Conservation (phyloP, 2,888 invertebrate species). For the Lasioglossum oenotherae region DNA sequence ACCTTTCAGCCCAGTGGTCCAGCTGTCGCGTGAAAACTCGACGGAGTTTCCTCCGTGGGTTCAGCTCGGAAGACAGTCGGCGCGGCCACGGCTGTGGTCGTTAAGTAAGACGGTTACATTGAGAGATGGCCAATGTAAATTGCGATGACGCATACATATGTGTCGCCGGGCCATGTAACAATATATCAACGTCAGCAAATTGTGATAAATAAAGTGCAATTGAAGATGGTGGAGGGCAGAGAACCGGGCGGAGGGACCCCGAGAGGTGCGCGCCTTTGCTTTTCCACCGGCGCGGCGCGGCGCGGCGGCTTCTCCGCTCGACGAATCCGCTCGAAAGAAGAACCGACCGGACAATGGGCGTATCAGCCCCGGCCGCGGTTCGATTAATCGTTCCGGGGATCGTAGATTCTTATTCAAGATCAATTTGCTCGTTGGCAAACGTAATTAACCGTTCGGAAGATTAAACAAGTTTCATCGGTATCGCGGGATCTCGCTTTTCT, state of each 20-base stretch:
- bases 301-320: constrained; percentile 27
- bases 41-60: constrained; percentile 56
- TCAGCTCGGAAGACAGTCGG: constrained; percentile 47
- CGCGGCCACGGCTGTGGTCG: constrained; percentile 70
- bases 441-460: constrained; percentile 9
- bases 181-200: constrained; percentile 83
- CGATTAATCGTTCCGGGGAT: constrained; percentile 17
- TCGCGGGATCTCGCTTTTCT: not conserved
- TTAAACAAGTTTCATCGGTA: constrained; percentile 14
- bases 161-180: constrained; percentile 77
- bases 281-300: constrained; percentile 23
- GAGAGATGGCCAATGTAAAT: constrained; percentile 83
- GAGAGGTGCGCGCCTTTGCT: constrained; percentile 70
- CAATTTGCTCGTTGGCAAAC: constrained; percentile 7
- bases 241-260: constrained; percentile 40
- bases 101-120: constrained; percentile 82
- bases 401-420: not conserved
- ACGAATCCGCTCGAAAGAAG: constrained; percentile 12
- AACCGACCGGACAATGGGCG: not conserved
- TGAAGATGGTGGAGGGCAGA: constrained; percentile 70
- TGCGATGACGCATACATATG: constrained; percentile 80
- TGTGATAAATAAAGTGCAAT: constrained; percentile 83
- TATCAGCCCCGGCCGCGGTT: not conserved
- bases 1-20: constrained; percentile 40
- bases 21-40: constrained; percentile 67